Conservation (phyloP, 2,888 invertebrate species). For the Siphlonurus alternatus region DNA sequence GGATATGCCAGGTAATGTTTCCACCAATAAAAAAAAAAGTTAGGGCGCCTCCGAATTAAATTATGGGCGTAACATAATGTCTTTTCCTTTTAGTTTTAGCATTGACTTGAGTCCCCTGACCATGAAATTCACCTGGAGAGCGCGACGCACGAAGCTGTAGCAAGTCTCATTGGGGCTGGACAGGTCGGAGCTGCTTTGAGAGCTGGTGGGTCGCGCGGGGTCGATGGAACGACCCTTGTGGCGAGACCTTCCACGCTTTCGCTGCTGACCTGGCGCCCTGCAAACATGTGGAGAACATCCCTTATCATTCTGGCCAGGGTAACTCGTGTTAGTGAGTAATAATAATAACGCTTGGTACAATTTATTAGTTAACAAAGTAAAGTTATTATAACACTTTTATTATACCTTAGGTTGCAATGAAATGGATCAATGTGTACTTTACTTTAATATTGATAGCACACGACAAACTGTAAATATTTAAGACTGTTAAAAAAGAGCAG, state of each 20-base stretch:
- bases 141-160: constrained; percentile 80
- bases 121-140: constrained; percentile 57
- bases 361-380: no score
- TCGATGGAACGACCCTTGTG: constrained; percentile 47
- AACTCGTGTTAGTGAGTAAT: neutral
- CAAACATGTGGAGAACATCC: neutral
- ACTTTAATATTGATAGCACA: no score
- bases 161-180: constrained; percentile 88
- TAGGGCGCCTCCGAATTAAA: neutral
- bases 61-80: neutral
- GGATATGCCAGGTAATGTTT: no score
- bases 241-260: constrained; percentile 26
- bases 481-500: no score
- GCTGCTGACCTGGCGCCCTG: neutral
- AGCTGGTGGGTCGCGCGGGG: constrained; percentile 33
- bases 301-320: neutral
- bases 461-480: no score
- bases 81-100: no score
- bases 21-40: no score
- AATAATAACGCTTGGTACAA: no score
- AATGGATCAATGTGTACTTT: no score
- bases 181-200: constrained; percentile 67
- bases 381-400: no score
- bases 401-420: no score
- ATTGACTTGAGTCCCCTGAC: no score